These are phyloP conservation scores for Trichosurus vulpecula DNA, from an alignment of 2,797 vertebrate species.

Conservation along the genomic window DNA sequence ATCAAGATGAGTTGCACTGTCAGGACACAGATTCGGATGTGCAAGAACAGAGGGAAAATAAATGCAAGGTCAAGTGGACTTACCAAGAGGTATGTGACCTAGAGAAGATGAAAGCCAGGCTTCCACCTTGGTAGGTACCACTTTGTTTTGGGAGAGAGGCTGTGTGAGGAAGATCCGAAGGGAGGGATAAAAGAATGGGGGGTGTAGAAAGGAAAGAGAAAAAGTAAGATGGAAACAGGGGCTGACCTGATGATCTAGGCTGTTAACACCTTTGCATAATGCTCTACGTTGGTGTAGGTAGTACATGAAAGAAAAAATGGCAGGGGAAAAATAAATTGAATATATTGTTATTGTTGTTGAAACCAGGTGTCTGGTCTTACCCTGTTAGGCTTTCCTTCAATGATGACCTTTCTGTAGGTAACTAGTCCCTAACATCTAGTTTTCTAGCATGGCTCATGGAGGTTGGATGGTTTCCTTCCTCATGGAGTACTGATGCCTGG, in stretches of 20 bases:
- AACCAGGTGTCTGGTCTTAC: background rate
- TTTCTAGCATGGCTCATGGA: background rate
- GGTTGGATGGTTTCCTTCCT: background rate
- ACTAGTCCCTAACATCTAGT: background rate
- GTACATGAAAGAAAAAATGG: background rate
- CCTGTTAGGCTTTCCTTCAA: background rate
- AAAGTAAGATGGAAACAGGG: background rate
- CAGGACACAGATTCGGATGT: slow-evolving; percentile 95
- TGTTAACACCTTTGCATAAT: background rate
- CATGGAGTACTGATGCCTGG: background rate
- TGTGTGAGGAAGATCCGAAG: background rate
- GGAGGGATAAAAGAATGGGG: background rate
- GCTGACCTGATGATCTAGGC: background rate
- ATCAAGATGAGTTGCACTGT: slow-evolving; percentile 90
- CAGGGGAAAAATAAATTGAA: background rate
- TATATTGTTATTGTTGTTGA: background rate
- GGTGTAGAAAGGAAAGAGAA: background rate
- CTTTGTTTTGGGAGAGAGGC: background rate
- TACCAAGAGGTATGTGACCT: slow-evolving; percentile 90
- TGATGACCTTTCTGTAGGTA: background rate
- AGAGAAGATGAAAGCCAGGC: background rate
- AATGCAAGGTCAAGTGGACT: slow-evolving; percentile 95
- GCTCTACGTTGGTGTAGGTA: background rate
- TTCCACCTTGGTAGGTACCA: background rate
- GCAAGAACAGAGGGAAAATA: slow-evolving; percentile 92